phyloP scores from a whole-genome alignment of 2,797 vertebrate species.

The Meriones psammophilus region DNA sequence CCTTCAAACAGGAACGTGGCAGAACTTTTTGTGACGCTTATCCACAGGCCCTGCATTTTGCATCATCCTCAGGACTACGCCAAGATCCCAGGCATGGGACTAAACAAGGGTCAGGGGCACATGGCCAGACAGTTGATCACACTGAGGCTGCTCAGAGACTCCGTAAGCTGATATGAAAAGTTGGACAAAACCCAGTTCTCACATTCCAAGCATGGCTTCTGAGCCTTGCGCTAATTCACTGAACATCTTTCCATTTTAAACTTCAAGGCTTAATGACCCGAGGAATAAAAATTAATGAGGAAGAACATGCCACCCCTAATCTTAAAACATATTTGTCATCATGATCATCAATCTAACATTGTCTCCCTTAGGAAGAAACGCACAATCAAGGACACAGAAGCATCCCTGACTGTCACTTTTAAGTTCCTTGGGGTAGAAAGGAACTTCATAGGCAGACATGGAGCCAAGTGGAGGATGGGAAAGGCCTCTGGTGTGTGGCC shows the following conservation, averaged over 20 bases:
- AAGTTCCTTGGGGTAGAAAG: background rate
- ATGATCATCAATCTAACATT: slow-evolving; percentile 13
- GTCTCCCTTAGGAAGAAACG: background rate
- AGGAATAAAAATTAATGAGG: slow-evolving; percentile 71
- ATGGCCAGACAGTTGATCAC: background rate
- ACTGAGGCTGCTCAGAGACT: background rate
- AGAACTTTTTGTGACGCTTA: background rate
- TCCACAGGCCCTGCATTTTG: no score
- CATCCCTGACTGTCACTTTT: background rate
- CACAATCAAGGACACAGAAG: background rate
- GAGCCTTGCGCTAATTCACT: background rate
- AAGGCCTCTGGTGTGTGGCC: background rate
- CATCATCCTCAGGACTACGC: background rate
- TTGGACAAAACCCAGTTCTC: background rate
- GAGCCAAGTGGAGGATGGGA: accelerated
- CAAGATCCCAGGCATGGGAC: background rate
- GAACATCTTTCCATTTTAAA: slow-evolving; percentile 28
- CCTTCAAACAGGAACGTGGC: background rate
- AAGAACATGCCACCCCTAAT: slow-evolving; percentile 4
- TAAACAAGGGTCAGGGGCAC: accelerated
- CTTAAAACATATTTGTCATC: slow-evolving; percentile 56
- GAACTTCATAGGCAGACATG: background rate
- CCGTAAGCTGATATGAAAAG: background rate
- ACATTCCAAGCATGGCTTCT: background rate
- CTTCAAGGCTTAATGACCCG: slow-evolving; percentile 74